Base-by-base conservation (phyloP, 2,113 vertebrate genomes). In the Pteronura brasiliensis region DNA sequence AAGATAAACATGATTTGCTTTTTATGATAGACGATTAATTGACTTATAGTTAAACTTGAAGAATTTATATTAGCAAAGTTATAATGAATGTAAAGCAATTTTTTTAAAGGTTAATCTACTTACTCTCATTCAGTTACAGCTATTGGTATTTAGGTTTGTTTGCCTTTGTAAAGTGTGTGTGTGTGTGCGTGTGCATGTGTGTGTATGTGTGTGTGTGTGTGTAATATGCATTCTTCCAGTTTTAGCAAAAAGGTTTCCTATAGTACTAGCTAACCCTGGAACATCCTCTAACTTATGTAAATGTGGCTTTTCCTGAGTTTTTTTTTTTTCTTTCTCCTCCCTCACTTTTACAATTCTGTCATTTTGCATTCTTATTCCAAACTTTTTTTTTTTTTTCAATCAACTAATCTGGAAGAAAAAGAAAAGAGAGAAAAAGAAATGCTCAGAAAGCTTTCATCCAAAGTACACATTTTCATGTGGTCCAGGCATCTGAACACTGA, bases 101-200 rank as follows among this genome's bases (percentile, higher is more conserved):
- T 82, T 92, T 81, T 93, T 88, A 91, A 96, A 83, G 27, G 55
- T 91, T 65, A 97, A 47, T 91, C 71, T 91, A n/a, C 15, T 76
- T 92, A 57, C 15, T 85, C 10, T 80, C 55, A 59, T 59, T 85
- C 63, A 94, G 2, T 88, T 63, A 94, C 14, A 34, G 0, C 10
- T 93, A 49, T 72, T 87, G 25, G 47, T 76, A 36, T 76, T 93
- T 92, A 88, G 21, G 23, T 82, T 97, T 85, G 12, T 12, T 44
- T 90, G 27, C 29, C 23, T 90, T 18, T 72, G 4, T 77, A 34
- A 81, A 95, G 31, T 10, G 6, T 95, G 7, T 59, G 71, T 39
- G 8, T 12, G 20, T 72, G n/a, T 72, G 20, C 25, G n/a, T 36
- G n/a, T 10, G 44, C 44, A 7, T 44, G 94, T 10, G 23, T 29